A percentile compares a stretch with the other conserved stretches of the same genome.
These are phyloP conservation scores for Oedothorax gibbosus DNA, from an alignment of 1,140 invertebrate genomes.

Conservation along the genomic window DNA sequence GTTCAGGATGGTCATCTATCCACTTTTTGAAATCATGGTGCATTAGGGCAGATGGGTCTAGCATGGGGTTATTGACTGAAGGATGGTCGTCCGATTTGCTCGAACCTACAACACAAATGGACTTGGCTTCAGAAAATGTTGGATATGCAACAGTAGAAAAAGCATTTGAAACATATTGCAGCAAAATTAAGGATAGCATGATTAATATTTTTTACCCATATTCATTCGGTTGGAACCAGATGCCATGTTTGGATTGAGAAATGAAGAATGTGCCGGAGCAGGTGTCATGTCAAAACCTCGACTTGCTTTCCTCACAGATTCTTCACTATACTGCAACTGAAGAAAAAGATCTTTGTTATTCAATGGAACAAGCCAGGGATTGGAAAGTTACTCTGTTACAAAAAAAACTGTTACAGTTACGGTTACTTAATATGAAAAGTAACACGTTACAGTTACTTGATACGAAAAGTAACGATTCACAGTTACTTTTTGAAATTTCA, in stretches of 20 bases:
- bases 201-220: constrained; percentile 16
- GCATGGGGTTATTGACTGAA: constrained; percentile 36
- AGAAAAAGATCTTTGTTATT: not conserved
- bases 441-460: too few species aligned
- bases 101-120: constrained; percentile 27
- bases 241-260: constrained; percentile 37
- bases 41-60: constrained; percentile 56
- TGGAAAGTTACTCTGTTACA: too few species aligned
- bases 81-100: constrained; percentile 43
- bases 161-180: not conserved
- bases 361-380: too few species aligned
- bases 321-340: constrained; percentile 58
- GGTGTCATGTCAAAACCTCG: constrained; percentile 46
- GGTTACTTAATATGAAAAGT: too few species aligned
- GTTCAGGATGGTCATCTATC: constrained; percentile 71
- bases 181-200: not conserved
- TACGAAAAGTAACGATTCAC: too few species aligned
- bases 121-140: not conserved
- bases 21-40: constrained; percentile 65
- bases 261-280: constrained; percentile 55
- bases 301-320: constrained; percentile 51
- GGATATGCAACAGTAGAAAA: not conserved
- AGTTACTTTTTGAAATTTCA: too few species aligned
- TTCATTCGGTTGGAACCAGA: constrained; percentile 21
- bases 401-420: too few species aligned